Base-by-base conservation (phyloP, 2,888 invertebrate species). In the Petrolisthes manimaculis region DNA sequence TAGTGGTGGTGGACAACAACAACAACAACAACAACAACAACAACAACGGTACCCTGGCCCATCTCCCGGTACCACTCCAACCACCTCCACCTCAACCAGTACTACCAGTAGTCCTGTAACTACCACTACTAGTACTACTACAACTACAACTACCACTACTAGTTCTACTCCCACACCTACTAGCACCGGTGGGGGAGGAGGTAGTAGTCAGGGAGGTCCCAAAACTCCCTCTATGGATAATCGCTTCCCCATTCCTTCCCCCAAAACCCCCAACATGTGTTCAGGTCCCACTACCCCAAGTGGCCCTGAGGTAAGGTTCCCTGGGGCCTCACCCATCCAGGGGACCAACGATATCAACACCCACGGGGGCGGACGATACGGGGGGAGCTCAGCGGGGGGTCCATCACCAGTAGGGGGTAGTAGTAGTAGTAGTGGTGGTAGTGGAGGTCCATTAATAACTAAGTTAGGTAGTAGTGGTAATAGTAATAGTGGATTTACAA, bases 1-100 rank as follows among this genome's bases (percentile, higher is more conserved):
- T 91, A 79, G 90, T 91, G 88, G 56, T 77, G 92, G 92, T 54
- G 92, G 91, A 69, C 61, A 54, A 55, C 37, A 37, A 37, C 37
- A 37, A 37, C 37, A n/a, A n/a, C n/a, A n/a, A n/a, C n/a, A n/a
- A n/a, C n/a, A n/a, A n/a, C 51, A 24, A 53, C 56, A 79, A 79
- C 91, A 91, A 80, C 92, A 90, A 55, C 91, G 92, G 75, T 92
- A 92, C 89, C 92, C 92, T 77, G 92, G 92, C n/a, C 92, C 92
- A 14, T 92, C 92, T 90, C 92, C 93, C 93, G 51, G 91, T 92
- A 61, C 67, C 5, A 71, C 75, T 9, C 55, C 82, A 67, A 84
- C 84, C 69, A 84, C 84, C 85, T 69, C 86, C 55, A 86, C 83
- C 6, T 71, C 88, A n/a, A 83, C 83, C 12, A 84, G 78, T 81